These are phyloP conservation scores for Stichopus chloronotus DNA, from an alignment of 35 echinoderm and acorn worm species.

Conservation along the genomic window DNA sequence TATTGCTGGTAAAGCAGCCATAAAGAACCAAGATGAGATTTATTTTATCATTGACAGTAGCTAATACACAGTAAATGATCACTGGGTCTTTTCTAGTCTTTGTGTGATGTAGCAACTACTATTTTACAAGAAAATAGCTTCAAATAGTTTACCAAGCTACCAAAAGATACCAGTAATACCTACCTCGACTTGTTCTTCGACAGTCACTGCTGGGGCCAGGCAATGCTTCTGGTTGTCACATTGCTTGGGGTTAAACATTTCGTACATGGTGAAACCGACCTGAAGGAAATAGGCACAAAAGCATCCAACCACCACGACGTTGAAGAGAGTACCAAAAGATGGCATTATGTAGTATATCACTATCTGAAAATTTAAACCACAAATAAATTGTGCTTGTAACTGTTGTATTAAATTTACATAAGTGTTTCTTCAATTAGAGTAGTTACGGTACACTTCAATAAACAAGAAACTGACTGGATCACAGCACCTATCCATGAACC, in stretches of 20 bases:
- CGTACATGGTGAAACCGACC: slow-evolving; percentile 50
- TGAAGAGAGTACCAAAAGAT: slow-evolving; percentile 18
- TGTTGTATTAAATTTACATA: no score
- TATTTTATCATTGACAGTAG: no score
- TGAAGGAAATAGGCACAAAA: slow-evolving; percentile 47
- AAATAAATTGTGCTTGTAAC: not conserved
- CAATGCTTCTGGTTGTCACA: slow-evolving; percentile 17
- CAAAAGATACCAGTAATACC: no score
- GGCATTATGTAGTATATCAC: slow-evolving; percentile 6
- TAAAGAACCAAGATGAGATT: no score
- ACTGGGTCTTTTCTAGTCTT: no score
- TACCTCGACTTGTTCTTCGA: slow-evolving; percentile 28
- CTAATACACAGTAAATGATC: no score
- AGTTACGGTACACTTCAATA: no score
- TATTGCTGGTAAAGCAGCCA: no score
- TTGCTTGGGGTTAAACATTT: slow-evolving; percentile 55
- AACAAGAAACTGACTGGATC: no score
- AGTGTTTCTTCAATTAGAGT: no score
- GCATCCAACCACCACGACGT: slow-evolving; percentile 1
- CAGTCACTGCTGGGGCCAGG: slow-evolving; percentile 4
- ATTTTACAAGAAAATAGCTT: not conserved
- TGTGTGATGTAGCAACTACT: not conserved
- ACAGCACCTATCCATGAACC: no score
- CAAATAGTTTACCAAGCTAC: no score
- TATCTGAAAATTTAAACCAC: not conserved